Evolutionary conservation across 2,888 invertebrate genomes (phyloP), one percentile per base, ranked within the genome.

Genomic region (Platycnemis pennipes): DNA sequence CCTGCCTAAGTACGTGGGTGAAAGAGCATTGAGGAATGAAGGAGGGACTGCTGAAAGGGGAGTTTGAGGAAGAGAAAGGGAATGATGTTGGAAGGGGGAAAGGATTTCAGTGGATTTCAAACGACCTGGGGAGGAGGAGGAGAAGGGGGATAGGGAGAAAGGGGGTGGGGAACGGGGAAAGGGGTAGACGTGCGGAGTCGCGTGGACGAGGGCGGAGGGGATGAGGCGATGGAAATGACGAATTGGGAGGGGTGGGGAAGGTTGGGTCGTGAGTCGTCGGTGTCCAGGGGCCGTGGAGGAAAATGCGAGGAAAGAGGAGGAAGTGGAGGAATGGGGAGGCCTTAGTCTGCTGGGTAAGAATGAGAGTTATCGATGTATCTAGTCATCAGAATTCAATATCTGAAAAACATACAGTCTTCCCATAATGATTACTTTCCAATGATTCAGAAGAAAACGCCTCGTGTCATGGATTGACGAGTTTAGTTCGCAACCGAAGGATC

Each of bases 1-100:
- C 91, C 37, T 37, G 31, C 11, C n/a, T 2, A 26, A 42, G 89
- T 89, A 89, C 91, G 91, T 91, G 91, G 91, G 91, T 69, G 91
- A 44, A 77, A 31, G 77, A 77, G 37, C 77, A 77, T 77, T 13
- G 13, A 77, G 77, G 77, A 77, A 77, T 77, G 89, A 44, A 56
- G 89, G 89, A 7, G 2, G n/a, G 45, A 87, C 13, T 11, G 87
- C n/a, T 7, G 45, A 44, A 22, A 45, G 45, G 87, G 42, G 26
- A 22, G 31, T 19, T 42, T 4, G 44, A 8, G 26, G 45, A 8
- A n/a, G 87, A 26, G 26, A n/a, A 22, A 45, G 5, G 44, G 44
- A 45, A 45, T n/a, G 26, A 11, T 0, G 19, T 42, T 13, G n/a
- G 77, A n/a, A 37, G 77, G 26, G 8, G 77, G 77, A 37, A 16